Conservation (phyloP, 2,888 invertebrate species). For the Branchellion lobata region DNA sequence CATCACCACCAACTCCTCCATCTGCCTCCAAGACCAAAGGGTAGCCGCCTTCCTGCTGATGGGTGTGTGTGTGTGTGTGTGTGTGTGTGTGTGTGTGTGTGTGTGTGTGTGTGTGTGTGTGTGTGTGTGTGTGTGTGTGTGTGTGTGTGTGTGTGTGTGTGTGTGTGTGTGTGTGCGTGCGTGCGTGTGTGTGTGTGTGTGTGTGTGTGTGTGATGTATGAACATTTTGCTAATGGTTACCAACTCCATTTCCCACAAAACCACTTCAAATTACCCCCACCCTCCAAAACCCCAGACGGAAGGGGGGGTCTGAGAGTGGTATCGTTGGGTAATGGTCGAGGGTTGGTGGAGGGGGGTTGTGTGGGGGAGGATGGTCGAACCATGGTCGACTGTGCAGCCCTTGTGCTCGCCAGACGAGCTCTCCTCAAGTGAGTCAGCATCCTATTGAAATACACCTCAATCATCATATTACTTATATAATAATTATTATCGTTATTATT, state of each 20-base stretch:
- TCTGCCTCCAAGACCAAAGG: too few species aligned
- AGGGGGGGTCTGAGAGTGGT: not conserved
- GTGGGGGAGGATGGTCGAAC: not conserved
- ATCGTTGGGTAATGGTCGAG: not conserved
- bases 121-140: conserved; percentile 29
- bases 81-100: not conserved
- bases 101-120: conserved; percentile 29
- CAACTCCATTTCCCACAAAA: not conserved
- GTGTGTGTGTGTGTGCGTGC: conserved; percentile 12
- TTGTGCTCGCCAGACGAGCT: not conserved
- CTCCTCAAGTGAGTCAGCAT: not conserved
- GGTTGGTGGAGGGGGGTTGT: not conserved
- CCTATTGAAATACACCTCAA: not conserved
- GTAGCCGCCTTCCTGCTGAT: not conserved
- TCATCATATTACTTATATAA: too few species aligned
- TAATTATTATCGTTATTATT: too few species aligned
- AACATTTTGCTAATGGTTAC: not conserved
- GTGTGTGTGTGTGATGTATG: not conserved
- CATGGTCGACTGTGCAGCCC: not conserved
- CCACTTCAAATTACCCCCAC: not conserved
- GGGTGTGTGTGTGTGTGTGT: too few species aligned
- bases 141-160: not conserved
- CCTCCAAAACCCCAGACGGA: not conserved
- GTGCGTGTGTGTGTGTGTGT: conserved; percentile 26
- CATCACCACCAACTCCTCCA: too few species aligned